Conservation (phyloP, 1,140 invertebrate species). For the Heliconius hermathena region DNA sequence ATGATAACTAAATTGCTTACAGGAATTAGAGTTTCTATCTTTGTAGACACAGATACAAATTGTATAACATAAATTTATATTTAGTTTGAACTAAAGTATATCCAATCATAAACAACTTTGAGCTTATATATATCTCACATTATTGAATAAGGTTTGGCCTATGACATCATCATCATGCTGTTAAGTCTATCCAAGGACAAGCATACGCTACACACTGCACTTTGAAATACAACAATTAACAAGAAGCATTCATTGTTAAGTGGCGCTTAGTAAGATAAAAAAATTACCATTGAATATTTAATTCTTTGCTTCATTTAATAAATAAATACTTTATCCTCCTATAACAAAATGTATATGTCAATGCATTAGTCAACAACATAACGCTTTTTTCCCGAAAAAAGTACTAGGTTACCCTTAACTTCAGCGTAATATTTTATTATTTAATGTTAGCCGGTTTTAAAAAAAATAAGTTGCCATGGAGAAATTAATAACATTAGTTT, state of each 20-base stretch:
- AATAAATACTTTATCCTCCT: constrained; percentile 2
- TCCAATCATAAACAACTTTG: background rate
- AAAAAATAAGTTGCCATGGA: constrained; percentile 55
- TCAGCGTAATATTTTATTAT: background rate
- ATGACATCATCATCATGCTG: constrained; percentile 64
- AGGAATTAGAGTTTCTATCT: background rate
- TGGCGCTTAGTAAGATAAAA: background rate
- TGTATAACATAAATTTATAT: background rate
- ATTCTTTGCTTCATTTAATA: constrained; percentile 67
- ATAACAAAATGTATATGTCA: background rate
- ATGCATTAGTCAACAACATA: background rate
- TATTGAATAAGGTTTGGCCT: constrained; percentile 28
- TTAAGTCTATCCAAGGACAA: constrained; percentile 52
- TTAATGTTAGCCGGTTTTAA: constrained; percentile 35
- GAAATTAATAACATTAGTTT: constrained; percentile 50
- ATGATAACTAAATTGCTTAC: background rate
- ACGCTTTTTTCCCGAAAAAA: background rate
- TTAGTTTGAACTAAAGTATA: background rate
- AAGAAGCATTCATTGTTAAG: background rate
- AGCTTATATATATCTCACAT: background rate
- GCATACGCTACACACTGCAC: constrained; percentile 37
- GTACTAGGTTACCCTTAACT: background rate
- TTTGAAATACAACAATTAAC: background rate
- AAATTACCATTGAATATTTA: constrained; percentile 44
- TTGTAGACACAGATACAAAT: background rate